Percentiles rank a stretch among this genome's conserved stretches.
Conservation (phyloP, 1,140 invertebrate species). For the Galleria mellonella region DNA sequence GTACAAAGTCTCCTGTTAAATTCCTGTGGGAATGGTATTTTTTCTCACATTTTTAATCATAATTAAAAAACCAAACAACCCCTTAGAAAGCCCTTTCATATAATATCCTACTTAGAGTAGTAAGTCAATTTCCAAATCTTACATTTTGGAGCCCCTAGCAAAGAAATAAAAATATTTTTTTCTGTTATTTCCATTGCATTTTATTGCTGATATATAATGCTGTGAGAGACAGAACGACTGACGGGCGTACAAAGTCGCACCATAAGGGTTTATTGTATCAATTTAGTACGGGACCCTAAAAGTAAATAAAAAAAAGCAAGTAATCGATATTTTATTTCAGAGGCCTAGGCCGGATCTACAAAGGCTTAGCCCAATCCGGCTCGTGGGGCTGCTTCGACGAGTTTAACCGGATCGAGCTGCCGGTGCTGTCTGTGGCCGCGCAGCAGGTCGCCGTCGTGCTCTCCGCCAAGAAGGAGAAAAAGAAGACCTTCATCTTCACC, state of each 20-base stretch:
- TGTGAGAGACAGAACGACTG: too few relatives aligned
- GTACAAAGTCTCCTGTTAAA: too few relatives aligned
- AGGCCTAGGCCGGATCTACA: conserved; percentile 91
- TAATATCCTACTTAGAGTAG: too few relatives aligned
- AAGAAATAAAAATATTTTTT: too few relatives aligned
- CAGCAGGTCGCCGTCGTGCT: conserved; percentile 97
- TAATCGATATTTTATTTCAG: conserved; percentile 41
- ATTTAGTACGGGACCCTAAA: too few relatives aligned
- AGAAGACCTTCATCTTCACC: conserved; percentile 92
- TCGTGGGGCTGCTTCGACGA: conserved; percentile 98
- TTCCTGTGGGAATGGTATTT: background rate
- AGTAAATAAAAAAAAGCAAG: conserved; percentile 3
- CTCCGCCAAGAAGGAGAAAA: conserved; percentile 93
- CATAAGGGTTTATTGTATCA: too few relatives aligned
- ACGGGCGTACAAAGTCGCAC: too few relatives aligned
- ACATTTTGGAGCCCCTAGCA: too few relatives aligned
- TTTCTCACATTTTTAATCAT: too few relatives aligned
- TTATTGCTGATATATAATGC: too few relatives aligned
- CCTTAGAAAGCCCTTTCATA: background rate
- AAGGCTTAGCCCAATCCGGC: conserved; percentile 94
- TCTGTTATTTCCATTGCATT: too few relatives aligned
- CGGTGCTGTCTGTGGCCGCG: conserved; percentile 94
- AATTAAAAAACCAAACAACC: background rate
- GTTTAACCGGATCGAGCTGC: conserved; percentile 96
- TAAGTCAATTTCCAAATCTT: too few relatives aligned